A percentile compares a stretch with the other conserved stretches of the same genome.
These are phyloP conservation scores for Carabus problematicus DNA, from an alignment of 2,888 invertebrate species.

Conservation along the genomic window DNA sequence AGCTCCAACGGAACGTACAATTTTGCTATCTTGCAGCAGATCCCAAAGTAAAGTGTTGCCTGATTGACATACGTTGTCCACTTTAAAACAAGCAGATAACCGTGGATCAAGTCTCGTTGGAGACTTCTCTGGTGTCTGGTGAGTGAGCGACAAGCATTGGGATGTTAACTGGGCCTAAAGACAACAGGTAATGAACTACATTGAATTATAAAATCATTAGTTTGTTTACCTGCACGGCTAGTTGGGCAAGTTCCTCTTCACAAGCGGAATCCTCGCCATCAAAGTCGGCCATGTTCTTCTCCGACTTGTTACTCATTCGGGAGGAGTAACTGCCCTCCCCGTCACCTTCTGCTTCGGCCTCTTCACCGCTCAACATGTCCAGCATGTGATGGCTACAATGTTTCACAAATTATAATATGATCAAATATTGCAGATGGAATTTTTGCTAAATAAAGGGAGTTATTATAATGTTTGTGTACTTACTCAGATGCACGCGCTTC, in stretches of 20 bases:
- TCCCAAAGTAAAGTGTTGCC: conserved; percentile 95
- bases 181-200: conserved; percentile 16
- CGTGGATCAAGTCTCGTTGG: conserved; percentile 57
- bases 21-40: conserved; percentile 88
- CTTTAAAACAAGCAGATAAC: conserved; percentile 58
- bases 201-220: neutral
- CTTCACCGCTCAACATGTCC: conserved; percentile 72
- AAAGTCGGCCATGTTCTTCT: conserved; percentile 93
- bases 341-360: conserved; percentile 62
- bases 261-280: conserved; percentile 90
- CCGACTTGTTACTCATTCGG: conserved; percentile 89
- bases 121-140: conserved; percentile 55
- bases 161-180: conserved; percentile 54
- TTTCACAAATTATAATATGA: neutral
- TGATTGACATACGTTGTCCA: conserved; percentile 80
- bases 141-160: conserved; percentile 55
- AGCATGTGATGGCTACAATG: conserved; percentile 57
- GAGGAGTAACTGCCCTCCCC: conserved; percentile 90
- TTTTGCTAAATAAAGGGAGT: too few relatives aligned
- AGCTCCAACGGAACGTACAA: conserved; percentile 64
- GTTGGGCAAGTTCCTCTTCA: conserved; percentile 81
- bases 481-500: conserved; percentile 48
- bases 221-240: conserved; percentile 70
- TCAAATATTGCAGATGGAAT: conserved; percentile 42
- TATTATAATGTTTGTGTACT: too few relatives aligned